A percentile compares a stretch with the other conserved stretches of the same genome.
Evolutionary conservation across 2,797 vertebrate genomes (phyloP).

Genomic region (Siniperca undulata): DNA sequence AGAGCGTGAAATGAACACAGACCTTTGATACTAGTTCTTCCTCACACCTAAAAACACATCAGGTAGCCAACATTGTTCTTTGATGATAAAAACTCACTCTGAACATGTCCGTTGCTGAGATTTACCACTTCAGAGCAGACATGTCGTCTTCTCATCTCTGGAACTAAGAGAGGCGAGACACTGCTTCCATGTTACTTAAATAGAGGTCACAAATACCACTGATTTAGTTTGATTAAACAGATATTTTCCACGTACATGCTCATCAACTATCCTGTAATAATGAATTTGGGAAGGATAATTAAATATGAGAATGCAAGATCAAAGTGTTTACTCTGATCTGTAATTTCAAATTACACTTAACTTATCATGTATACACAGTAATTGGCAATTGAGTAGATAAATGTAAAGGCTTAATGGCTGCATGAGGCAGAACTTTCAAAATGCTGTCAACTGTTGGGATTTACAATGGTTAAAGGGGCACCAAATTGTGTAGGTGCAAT

Average conservation of each 20-base stretch:
- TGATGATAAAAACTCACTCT: conserved; percentile 20
- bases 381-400: neutral
- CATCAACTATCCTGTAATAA: neutral
- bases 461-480: too few species aligned
- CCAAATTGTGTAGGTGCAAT: too few species aligned
- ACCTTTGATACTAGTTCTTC: neutral
- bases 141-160: conserved; percentile 14
- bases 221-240: neutral
- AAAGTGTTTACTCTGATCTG: neutral
- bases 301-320: neutral
- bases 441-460: neutral
- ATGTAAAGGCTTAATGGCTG: neutral
- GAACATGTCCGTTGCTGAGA: neutral
- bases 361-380: neutral
- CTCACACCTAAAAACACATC: conserved; percentile 16
- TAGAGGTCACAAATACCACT: too few species aligned
- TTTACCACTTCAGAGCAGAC: conserved; percentile 30
- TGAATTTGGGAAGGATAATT: neutral
- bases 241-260: neutral
- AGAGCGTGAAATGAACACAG: neutral
- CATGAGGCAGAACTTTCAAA: neutral
- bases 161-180: neutral
- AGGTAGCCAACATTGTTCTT: neutral
- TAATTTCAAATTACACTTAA: neutral
- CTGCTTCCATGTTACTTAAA: neutral